Conservation (phyloP, 2,797 vertebrate species). For the Scolopax rusticola region DNA sequence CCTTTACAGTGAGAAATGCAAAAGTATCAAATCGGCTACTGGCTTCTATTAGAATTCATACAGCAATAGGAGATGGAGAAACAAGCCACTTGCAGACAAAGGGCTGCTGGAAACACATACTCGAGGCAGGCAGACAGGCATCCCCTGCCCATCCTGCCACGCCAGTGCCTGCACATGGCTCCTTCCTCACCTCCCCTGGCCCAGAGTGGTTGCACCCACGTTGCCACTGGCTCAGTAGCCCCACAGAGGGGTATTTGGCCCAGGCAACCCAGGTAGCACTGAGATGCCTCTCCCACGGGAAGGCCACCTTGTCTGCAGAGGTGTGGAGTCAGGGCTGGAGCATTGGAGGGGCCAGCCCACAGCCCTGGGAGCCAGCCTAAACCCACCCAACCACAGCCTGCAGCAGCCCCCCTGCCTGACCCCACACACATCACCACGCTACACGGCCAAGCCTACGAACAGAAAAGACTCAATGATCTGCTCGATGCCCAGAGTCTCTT, state of each 20-base stretch:
- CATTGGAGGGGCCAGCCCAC: neutral
- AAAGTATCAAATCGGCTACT: neutral
- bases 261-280: neutral
- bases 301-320: no score
- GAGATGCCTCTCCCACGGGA: neutral
- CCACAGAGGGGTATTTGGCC: fast-evolving
- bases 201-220: fast-evolving
- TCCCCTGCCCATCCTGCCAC: neutral
- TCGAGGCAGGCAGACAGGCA: neutral
- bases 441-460: fast-evolving
- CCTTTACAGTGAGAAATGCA: neutral
- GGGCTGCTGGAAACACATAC: neutral
- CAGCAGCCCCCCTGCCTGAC: neutral
- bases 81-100: neutral
- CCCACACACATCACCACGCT: fast-evolving
- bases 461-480: neutral
- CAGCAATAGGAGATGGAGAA: neutral
- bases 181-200: neutral
- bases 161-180: neutral
- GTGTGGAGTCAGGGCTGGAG: neutral
- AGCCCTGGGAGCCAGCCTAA: neutral
- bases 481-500: neutral
- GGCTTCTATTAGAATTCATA: constrained; percentile 8
- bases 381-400: fast-evolving
- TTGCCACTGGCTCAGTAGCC: neutral